Evolutionary conservation across 2,888 invertebrate genomes (phyloP).

Genomic region (Baronia brevicornis): DNA sequence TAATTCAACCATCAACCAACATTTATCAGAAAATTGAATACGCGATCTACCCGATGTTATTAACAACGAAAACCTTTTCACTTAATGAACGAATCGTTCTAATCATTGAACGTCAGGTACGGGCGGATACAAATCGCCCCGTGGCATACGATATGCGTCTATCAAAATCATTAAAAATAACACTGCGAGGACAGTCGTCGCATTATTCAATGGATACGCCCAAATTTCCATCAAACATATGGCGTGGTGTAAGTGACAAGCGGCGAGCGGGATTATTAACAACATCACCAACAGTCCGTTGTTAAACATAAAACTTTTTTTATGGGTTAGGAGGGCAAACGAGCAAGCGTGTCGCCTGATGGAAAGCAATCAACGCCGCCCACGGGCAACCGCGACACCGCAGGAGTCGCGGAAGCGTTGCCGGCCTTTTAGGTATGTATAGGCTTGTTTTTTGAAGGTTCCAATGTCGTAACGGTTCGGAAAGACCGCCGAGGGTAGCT

Average conservation of each 20-base stretch:
- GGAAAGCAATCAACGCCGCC: no score
- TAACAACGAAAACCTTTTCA: slow-evolving; percentile 26
- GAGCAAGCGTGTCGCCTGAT: no score
- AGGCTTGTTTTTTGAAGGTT: no score
- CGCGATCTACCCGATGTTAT: slow-evolving; percentile 14
- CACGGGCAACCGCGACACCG: no score
- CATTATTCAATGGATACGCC: slow-evolving; percentile 69
- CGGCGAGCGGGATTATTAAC: slow-evolving; percentile 18
- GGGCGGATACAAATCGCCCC: slow-evolving; percentile 19
- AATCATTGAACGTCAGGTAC: slow-evolving; percentile 10
- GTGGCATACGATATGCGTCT: slow-evolving; percentile 21
- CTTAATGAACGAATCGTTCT: slow-evolving; percentile 27
- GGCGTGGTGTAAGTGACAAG: slow-evolving; percentile 26
- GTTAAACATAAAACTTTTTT: neutral
- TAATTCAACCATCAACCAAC: slow-evolving; percentile 8
- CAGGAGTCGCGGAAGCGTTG: no score
- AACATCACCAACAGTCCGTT: neutral
- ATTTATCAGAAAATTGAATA: slow-evolving; percentile 14
- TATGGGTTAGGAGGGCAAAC: no score
- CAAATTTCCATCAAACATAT: slow-evolving; percentile 66
- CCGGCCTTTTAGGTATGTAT: no score
- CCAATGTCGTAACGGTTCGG: no score
- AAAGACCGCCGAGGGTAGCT: no score
- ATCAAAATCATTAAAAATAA: slow-evolving; percentile 53
- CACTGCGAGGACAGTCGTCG: slow-evolving; percentile 46